Conservation (phyloP, 2,888 invertebrate genomes). For the Eristalinus aeneus region DNA sequence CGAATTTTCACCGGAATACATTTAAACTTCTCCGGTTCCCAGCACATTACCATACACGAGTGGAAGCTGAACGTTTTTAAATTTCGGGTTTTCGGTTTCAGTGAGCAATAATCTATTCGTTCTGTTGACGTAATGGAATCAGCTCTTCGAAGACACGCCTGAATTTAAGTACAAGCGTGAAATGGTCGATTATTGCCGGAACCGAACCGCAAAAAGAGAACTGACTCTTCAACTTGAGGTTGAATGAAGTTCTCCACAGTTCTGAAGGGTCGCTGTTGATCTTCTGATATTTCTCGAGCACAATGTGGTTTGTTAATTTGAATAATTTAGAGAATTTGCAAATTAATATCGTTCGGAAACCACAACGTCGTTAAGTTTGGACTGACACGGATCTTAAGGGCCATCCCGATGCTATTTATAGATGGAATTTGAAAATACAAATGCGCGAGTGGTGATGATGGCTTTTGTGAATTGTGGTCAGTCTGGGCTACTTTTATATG, state of each 20-base stretch:
- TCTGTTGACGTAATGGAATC: background rate
- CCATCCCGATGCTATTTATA: no score
- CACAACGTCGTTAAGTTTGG: background rate
- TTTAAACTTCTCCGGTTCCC: background rate
- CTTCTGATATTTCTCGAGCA: background rate
- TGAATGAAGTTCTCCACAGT: background rate
- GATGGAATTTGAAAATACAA: no score
- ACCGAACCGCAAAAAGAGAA: background rate
- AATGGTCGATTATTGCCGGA: conserved; percentile 2
- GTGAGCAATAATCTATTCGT: background rate
- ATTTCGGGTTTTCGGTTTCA: background rate
- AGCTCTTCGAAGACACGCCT: background rate
- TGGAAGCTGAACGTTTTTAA: background rate
- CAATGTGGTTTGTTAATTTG: background rate
- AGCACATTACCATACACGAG: background rate
- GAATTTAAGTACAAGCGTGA: background rate
- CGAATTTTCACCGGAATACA: background rate
- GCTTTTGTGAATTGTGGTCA: no score
- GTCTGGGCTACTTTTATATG: no score
- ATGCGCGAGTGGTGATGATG: no score
- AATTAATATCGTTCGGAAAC: background rate
- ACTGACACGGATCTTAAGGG: no score
- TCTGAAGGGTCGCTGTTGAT: background rate
- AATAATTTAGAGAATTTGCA: background rate
- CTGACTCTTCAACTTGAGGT: background rate